Percentiles rank a stretch among this genome's conserved stretches.
These are phyloP conservation scores for Seira musarum DNA, from an alignment of 2,888 invertebrate genomes.

Conservation along the genomic window DNA sequence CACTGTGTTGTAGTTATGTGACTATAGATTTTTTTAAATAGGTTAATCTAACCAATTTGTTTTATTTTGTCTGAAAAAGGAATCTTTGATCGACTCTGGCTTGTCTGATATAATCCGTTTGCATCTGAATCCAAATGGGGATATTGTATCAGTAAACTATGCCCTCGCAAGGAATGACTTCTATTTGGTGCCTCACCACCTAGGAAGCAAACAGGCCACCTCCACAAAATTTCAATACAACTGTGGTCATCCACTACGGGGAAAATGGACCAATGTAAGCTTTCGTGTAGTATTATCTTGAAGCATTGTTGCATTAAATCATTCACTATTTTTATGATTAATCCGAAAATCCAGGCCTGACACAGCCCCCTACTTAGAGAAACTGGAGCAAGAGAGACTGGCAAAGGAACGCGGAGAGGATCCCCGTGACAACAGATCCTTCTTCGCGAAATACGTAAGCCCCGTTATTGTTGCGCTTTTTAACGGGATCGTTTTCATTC, in stretches of 20 bases:
- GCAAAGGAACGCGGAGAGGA: constrained; percentile 93
- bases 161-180: constrained; percentile 70
- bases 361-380: constrained; percentile 95
- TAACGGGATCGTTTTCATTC: constrained; percentile 57
- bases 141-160: constrained; percentile 76
- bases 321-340: constrained; percentile 56
- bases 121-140: constrained; percentile 85
- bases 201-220: constrained; percentile 77
- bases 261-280: constrained; percentile 85
- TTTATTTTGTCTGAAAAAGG: constrained; percentile 75
- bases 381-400: constrained; percentile 91
- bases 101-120: constrained; percentile 85
- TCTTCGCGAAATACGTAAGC: constrained; percentile 98
- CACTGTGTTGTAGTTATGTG: constrained; percentile 49
- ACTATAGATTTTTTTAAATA: too few species aligned
- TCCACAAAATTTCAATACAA: constrained; percentile 80
- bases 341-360: constrained; percentile 92
- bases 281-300: not conserved
- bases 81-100: constrained; percentile 82
- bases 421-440: constrained; percentile 93
- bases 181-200: constrained; percentile 71
- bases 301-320: not conserved
- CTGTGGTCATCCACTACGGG: constrained; percentile 84
- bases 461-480: constrained; percentile 61
- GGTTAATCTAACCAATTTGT: not conserved